Base-by-base conservation (phyloP, 2,888 invertebrate genomes). In the Tetragonisca angustula region DNA sequence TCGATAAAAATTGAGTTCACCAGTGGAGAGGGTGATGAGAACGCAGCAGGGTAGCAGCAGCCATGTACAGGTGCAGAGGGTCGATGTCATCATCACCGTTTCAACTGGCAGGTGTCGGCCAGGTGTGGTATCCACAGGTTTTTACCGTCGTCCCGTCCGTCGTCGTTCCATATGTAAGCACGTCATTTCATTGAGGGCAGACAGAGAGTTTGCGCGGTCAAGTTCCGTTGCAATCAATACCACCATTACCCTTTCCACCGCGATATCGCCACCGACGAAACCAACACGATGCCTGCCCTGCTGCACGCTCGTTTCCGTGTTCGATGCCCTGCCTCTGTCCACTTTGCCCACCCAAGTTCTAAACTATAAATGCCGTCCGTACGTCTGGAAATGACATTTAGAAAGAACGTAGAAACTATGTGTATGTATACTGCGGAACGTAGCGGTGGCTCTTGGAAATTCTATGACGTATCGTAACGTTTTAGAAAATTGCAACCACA, bases 151-250 rank as follows among this genome's bases (percentile, higher is more conserved):
- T 79, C 59, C 79, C 79, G 81, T 77, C 72, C 82, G 78, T 70
- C 80, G 88, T 78, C 81, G 88, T 90, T 91, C 91, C 90, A 91
- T 93, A 92, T 91, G 91, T 90, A 89, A 91, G 90, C 92, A 90
- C 92, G 93, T 92, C 93, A 91, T 92, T 89, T 92, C 92, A 93
- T 93, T 91, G 87, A 90, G 84, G 90, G 76, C 85, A 80, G 80
- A 86, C 81, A 87, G 81, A 81, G 92, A 93, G 93, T 90, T 92
- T 93, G 93, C 93, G 94, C 93, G 93, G 86, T 88, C 89, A 80
- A 85, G 87, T 88, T 87, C 87, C 82, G 76, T 54, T 83, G 80
- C 87, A 91, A 91, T 91, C 91, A 90, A 91, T 91, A 91, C 89
- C 87, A 73, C 79, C 75, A 76, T 77, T 86, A 80, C 84, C 82